phyloP scores from a whole-genome alignment of 1,140 invertebrate species.

The Atta cephalotes region DNA sequence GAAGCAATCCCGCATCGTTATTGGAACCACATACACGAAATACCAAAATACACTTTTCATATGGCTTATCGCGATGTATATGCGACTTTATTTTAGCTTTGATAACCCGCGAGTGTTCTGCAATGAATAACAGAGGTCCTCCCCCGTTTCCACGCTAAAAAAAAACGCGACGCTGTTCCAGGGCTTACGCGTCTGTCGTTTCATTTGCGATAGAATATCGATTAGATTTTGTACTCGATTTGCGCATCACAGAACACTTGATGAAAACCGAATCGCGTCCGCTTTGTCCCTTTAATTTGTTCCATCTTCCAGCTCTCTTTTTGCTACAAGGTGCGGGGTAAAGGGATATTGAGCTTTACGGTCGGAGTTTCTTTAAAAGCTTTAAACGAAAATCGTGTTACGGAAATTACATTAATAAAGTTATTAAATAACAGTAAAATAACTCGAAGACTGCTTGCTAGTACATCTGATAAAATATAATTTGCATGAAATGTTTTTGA shows the following conservation, averaged over 20 bases:
- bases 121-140: constrained; percentile 51
- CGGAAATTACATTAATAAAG: constrained; percentile 67
- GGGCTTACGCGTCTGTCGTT: constrained; percentile 67
- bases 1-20: constrained; percentile 54
- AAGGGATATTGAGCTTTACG: constrained; percentile 39
- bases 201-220: constrained; percentile 73
- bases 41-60: constrained; percentile 51
- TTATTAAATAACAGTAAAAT: constrained; percentile 46
- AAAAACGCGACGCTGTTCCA: constrained; percentile 49
- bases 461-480: not conserved
- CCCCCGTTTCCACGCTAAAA: constrained; percentile 6
- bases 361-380: constrained; percentile 57
- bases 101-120: constrained; percentile 37
- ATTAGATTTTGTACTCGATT: constrained; percentile 74
- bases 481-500: not conserved
- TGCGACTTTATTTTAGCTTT: constrained; percentile 58
- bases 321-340: not conserved
- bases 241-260: constrained; percentile 71
- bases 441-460: not conserved
- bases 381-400: constrained; percentile 42
- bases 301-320: constrained; percentile 15
- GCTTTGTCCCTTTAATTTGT: constrained; percentile 41
- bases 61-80: constrained; percentile 22
- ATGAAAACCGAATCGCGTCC: constrained; percentile 63
- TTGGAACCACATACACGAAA: constrained; percentile 52